Base-by-base conservation (phyloP, 2,797 vertebrate genomes). In the Odontamblyopus rebecca region DNA sequence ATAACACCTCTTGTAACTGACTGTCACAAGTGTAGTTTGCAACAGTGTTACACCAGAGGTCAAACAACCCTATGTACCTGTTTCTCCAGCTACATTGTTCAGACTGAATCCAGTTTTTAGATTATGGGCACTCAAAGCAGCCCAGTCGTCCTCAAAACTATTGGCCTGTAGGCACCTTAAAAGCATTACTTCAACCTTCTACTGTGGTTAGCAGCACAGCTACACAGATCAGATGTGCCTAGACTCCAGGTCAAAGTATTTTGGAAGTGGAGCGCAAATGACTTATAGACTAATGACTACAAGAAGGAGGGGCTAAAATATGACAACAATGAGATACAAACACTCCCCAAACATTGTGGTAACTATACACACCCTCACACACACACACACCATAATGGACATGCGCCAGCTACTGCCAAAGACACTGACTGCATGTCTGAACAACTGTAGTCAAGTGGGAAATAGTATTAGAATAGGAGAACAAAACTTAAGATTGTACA, bases 111-210 rank as follows among this genome's bases (percentile, higher is more conserved):
- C 91, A 53, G 90, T 68, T 1, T 74, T 84, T 6, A 89, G 86
- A 71, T 74, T 90, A 74, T 61, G 88, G 74, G 90, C 75, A 41
- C 87, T 91, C 50, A 93, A 78, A 15, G 73, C 82, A 3, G 84
- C 73, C 88, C 93, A 89, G 56, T 96, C 94, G 78, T 94, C 93
- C 69, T 95, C 94, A 81, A 96, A 97, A 90, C 91, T 94, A 85
- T 88, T 91, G 71, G 94, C 93, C 80, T 93, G 92, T 2, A 96
- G 84, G 79, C 93, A 94, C 77, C 91, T 94, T 84, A 96, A 78
- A 56, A 91, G 85, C 96, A 98, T 97, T 64, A 73, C 82, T 93
- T 88, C 35, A 19, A 30, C 1, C 71, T 62, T 68, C 67, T 23
- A 61, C 53, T 69, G 78, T 69, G 68, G 51, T 70, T 44, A 23